Evolutionary conservation across 1,140 invertebrate species (phyloP).

Genomic region (Lysiphlebus fabarum): DNA sequence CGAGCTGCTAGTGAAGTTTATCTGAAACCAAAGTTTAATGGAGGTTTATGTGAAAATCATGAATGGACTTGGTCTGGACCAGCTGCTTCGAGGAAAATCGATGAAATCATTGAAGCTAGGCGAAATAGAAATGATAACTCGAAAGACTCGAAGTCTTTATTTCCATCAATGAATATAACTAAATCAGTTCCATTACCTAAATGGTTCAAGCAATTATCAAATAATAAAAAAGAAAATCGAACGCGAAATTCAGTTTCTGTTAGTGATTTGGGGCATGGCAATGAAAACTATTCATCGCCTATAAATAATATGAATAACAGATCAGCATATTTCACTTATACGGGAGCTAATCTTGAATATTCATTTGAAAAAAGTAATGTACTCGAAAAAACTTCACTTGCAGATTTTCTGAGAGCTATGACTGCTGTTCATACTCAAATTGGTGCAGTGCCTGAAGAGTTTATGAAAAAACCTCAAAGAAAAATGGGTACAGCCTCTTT

Average conservation of each 20-base stretch:
- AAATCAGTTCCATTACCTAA: background rate
- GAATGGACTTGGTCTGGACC: conserved; percentile 69
- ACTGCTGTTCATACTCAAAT: conserved; percentile 59
- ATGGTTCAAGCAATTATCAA: conserved; percentile 44
- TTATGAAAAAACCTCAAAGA: conserved; percentile 45
- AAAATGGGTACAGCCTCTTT: conserved; percentile 59
- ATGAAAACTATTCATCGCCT: conserved; percentile 19
- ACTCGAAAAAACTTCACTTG: conserved; percentile 72
- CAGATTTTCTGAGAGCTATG: conserved; percentile 69
- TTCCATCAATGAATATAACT: conserved; percentile 40
- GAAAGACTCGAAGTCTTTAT: conserved; percentile 32
- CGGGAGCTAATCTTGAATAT: conserved; percentile 32
- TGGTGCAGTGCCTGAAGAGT: conserved; percentile 39
- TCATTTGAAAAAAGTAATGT: conserved; percentile 56
- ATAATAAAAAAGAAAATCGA: conserved; percentile 29
- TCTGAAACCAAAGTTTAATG: conserved; percentile 50
- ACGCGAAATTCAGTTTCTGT: conserved; percentile 30
- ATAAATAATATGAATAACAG: conserved; percentile 10
- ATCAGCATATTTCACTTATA: conserved; percentile 41
- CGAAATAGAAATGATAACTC: conserved; percentile 27
- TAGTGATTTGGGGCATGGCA: conserved; percentile 27
- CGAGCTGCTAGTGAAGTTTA: conserved; percentile 54
- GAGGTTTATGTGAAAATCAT: conserved; percentile 49
- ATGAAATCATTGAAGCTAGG: conserved; percentile 54
- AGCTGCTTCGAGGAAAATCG: conserved; percentile 59